Evolutionary conservation across 2,888 invertebrate species (phyloP).

Genomic region (Eilema depressum): DNA sequence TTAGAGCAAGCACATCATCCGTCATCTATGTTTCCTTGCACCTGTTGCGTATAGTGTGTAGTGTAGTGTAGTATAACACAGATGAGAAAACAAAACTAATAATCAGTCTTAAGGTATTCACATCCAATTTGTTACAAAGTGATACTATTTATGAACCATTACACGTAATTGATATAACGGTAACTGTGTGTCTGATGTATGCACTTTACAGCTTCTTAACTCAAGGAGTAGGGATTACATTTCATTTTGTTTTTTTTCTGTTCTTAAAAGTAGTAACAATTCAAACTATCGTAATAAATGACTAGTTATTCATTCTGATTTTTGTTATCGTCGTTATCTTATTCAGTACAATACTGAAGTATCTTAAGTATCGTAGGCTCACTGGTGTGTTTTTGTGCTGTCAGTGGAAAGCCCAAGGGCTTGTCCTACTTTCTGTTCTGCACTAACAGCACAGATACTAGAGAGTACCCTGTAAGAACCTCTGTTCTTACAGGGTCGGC

Average conservation of each 20-base stretch:
- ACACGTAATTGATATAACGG: slow-evolving; percentile 10
- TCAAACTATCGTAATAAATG: neutral
- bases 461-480: no score
- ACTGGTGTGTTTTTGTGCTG: no score
- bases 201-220: slow-evolving; percentile 22
- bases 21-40: slow-evolving; percentile 17
- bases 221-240: neutral
- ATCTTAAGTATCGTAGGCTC: no score
- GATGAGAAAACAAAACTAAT: neutral
- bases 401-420: no score
- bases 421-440: no score
- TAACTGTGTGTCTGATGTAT: slow-evolving; percentile 12
- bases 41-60: neutral
- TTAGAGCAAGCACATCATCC: slow-evolving; percentile 12
- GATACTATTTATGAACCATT: slow-evolving; percentile 18
- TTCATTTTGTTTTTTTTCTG: neutral
- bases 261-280: neutral
- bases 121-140: slow-evolving; percentile 19
- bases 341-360: neutral
- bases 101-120: slow-evolving; percentile 8
- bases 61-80: neutral
- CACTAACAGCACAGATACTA: no score
- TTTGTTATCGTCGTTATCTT: neutral
- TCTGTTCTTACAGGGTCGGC: no score
- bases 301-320: neutral